Base-by-base conservation (phyloP, 2,888 invertebrate species). In the Arge pagana region DNA sequence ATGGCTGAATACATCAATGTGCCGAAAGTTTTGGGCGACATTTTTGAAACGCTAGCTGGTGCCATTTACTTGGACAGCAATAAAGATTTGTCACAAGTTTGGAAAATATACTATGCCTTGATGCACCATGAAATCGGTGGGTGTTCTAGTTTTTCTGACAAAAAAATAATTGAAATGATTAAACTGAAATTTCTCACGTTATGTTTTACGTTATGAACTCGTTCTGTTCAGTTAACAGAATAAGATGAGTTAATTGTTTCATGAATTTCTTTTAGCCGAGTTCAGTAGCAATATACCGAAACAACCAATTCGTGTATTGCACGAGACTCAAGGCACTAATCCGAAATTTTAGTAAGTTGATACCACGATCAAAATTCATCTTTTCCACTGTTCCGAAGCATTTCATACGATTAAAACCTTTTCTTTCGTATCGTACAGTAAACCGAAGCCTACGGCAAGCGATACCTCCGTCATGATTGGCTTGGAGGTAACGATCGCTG, bases 1-100 rank as follows among this genome's bases (percentile, higher is more conserved):
- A 71, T 87, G 33, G 84, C 88, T 0, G 88, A 89, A 67, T 88
- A 90, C 61, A 82, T 96, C 2, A 94, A 96, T 76, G 94, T 96
- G 1, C 96, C 96, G 0, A 95, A 95, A 81, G 85, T 85, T 0
- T 81, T 99, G 23, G 96, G 97, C 8, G 98, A 98, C 77, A 79
- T 98, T 30, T 91, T 96, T 74, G 98, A 99, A 77, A 89, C 97
- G 0, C 67, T 96, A 0, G 86, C 90, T 16, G 97, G 94, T 1
- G 97, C 96, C 0, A 85, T 96, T n/a, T 96, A 50, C 39, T 77
- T 97, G 36, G 97, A 97, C 77, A 83, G 85, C 64, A 85, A 85
- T 19, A 88, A 90, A 66, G 79, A 87, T 68, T 71, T 94, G n/a
- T 66, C 81, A 6, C 72, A 69, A 0, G 88, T 89, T n/a, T 97